phyloP scores from a whole-genome alignment of 2,888 invertebrate genomes.

The Ptilodon capucinus region DNA sequence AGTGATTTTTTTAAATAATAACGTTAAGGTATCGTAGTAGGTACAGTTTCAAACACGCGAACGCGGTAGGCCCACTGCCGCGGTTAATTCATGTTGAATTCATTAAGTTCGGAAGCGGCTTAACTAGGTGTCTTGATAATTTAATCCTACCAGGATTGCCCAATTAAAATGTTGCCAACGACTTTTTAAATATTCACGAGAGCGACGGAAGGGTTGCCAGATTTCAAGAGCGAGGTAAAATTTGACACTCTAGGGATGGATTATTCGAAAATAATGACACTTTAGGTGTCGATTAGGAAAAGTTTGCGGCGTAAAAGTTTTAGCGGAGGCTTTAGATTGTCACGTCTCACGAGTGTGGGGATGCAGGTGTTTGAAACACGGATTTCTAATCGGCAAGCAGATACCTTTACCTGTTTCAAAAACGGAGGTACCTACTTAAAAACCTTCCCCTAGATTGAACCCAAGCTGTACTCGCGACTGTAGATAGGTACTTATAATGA shows the following conservation, averaged over 20 bases:
- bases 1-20: too few relatives aligned
- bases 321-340: slow-evolving; percentile 50
- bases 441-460: too few relatives aligned
- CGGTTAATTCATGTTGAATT: slow-evolving; percentile 77
- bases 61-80: slow-evolving; percentile 24
- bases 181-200: slow-evolving; percentile 80
- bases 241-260: slow-evolving; percentile 69
- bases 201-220: slow-evolving; percentile 64
- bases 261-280: slow-evolving; percentile 77
- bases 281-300: slow-evolving; percentile 78
- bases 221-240: slow-evolving; percentile 72
- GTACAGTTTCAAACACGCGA: slow-evolving; percentile 24
- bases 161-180: slow-evolving; percentile 81
- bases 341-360: slow-evolving; percentile 9
- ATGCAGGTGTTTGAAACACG: slow-evolving; percentile 1
- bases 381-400: neutral
- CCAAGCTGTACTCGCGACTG: too few relatives aligned
- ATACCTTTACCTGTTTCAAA: too few relatives aligned
- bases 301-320: slow-evolving; percentile 58
- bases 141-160: slow-evolving; percentile 79
- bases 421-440: too few relatives aligned
- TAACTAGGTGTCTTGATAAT: slow-evolving; percentile 83
- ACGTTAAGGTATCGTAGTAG: slow-evolving; percentile 14
- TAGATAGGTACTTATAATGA: too few relatives aligned
- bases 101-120: slow-evolving; percentile 74